A percentile compares a stretch with the other conserved stretches of the same genome.
Evolutionary conservation across 92 coral and sea anemone genomes (phyloP).

Genomic region (Plumapathes pennacea): DNA sequence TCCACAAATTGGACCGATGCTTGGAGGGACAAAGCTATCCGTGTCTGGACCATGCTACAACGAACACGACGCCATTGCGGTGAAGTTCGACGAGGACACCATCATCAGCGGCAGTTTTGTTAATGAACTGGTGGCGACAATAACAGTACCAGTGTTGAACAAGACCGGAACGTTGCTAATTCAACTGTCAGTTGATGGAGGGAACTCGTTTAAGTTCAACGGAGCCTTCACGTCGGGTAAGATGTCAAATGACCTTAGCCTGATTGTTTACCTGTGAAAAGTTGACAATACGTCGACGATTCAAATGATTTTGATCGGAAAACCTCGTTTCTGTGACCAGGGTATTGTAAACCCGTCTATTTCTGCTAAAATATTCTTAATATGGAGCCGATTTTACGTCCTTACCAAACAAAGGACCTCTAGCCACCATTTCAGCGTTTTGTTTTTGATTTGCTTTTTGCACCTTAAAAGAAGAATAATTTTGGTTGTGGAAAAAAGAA

Average conservation of each 20-base stretch:
- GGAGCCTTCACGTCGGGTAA: conserved; percentile 70
- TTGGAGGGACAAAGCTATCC: conserved; percentile 71
- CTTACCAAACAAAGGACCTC: too few species aligned
- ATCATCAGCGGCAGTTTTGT: conserved; percentile 46
- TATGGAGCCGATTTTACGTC: too few species aligned
- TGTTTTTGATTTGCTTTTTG: too few species aligned
- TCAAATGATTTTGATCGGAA: too few species aligned
- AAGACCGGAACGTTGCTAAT: conserved; percentile 62
- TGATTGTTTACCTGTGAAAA: neutral
- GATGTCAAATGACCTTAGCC: neutral
- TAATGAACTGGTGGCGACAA: conserved; percentile 44
- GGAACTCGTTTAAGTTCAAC: conserved; percentile 50
- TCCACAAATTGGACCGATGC: conserved; percentile 64
- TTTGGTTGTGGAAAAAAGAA: too few species aligned
- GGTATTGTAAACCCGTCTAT: too few species aligned
- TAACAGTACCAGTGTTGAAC: conserved; percentile 68
- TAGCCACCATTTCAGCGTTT: too few species aligned
- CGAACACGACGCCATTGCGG: conserved; percentile 51
- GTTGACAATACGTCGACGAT: too few species aligned
- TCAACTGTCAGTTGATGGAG: conserved; percentile 67
- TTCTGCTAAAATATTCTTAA: too few species aligned
- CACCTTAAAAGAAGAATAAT: too few species aligned
- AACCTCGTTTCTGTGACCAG: too few species aligned
- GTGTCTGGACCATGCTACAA: conserved; percentile 83
- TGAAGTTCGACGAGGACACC: conserved; percentile 51